These are phyloP conservation scores for Norana najaformis DNA, from an alignment of 2,888 invertebrate genomes.

Conservation along the genomic window DNA sequence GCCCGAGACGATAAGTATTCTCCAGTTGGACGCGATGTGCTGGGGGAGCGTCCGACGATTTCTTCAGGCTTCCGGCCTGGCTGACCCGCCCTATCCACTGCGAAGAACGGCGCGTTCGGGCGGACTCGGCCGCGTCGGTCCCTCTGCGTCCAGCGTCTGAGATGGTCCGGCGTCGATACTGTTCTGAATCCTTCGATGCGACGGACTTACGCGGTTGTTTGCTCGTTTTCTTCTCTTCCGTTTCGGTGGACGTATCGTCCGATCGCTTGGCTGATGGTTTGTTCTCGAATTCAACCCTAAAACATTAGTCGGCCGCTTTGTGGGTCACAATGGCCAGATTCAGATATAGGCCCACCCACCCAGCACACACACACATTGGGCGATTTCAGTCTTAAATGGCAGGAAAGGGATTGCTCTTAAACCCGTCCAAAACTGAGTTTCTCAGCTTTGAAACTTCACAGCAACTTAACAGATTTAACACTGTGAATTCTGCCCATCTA, in stretches of 20 bases:
- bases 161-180: not conserved
- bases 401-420: too few relatives aligned
- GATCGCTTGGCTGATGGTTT: not conserved
- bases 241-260: not conserved
- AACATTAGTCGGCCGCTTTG: too few relatives aligned
- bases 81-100: not conserved
- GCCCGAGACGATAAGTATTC: constrained; percentile 25
- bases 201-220: not conserved
- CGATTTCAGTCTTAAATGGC: too few relatives aligned
- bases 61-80: not conserved
- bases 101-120: not conserved
- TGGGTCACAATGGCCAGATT: too few relatives aligned
- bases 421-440: too few relatives aligned
- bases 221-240: not conserved
- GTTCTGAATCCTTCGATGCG: not conserved
- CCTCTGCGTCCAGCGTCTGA: not conserved
- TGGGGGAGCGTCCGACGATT: not conserved
- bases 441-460: too few relatives aligned
- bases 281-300: not conserved
- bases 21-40: not conserved
- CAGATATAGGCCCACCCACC: too few relatives aligned
- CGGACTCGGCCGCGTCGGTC: not conserved
- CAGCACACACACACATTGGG: too few relatives aligned
- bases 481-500: too few relatives aligned
- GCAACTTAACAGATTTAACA: too few relatives aligned